Base-by-base conservation (phyloP, 2,888 invertebrate species). In the Psococerastis gibbosa region DNA sequence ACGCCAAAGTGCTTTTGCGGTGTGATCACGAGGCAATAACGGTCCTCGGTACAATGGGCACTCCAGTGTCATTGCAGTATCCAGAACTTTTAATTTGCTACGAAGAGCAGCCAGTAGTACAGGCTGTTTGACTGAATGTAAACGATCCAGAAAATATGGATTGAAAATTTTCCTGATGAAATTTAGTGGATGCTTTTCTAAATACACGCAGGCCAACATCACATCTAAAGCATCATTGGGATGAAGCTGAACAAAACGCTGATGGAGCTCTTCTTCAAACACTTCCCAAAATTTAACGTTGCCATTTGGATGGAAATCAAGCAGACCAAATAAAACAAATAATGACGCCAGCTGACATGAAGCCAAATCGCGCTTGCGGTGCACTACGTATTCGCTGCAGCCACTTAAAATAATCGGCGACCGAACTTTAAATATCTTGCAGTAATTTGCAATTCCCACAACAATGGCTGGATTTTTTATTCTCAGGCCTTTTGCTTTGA, bases 61-160 rank as follows among this genome's bases (percentile, higher is more conserved):
- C 54, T 78, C 78, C 35, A 79, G 55, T 9, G 70, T 67, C 60
- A 79, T 64, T 3, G 73, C 68, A 22, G 70, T 68, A 51, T 78
- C 78, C 45, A 78, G 64, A 31, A 77, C 56, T 55, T 70, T 66
- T 32, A 78, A 59, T 53, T 71, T 71, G 45, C 55, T 55, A 45
- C 68, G 65, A 44, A 62, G 53, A 9, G 53, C 46, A 35, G 53
- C 50, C 0, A 67, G 52, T 5, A 57, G 54, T 16, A 59, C 60
- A 9, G 61, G 56, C 51, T 66, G 61, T 47, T 56, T 55, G 8
- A 53, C 53, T 1, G 55, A 50, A 46, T 65, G 66, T 27, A 77
- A 56, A 52, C 68, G 66, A n/a, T 67, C 63, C 46, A 77, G 56
- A 54, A 76, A 75, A 48, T 71, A 67, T 9, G 70, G 63, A 49